Evolutionary conservation across 2,797 vertebrate species (phyloP).

Genomic region (Dendrocincla fuliginosa): DNA sequence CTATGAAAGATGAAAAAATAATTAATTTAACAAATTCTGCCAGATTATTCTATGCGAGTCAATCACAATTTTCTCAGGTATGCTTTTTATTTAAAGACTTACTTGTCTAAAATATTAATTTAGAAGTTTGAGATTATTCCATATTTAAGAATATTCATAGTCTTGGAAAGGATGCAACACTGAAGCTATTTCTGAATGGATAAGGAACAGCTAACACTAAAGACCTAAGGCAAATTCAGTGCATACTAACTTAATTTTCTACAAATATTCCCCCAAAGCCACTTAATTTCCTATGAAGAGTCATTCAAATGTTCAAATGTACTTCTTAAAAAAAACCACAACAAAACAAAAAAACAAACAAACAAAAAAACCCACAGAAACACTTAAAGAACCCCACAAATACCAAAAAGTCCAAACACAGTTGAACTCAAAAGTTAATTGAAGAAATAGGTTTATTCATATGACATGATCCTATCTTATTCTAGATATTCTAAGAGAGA

Average conservation of each 20-base stretch:
- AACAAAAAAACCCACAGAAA: background rate
- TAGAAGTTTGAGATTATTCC: background rate
- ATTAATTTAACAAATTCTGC: background rate
- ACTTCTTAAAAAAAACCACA: too few relatives aligned
- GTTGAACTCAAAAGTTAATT: background rate
- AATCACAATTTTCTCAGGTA: background rate
- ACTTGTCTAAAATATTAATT: background rate
- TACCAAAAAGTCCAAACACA: background rate
- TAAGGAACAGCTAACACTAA: background rate
- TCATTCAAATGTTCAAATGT: background rate
- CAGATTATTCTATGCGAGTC: background rate
- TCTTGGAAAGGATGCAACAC: background rate
- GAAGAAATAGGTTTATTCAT: background rate
- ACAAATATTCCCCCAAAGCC: background rate
- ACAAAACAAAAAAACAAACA: too few relatives aligned
- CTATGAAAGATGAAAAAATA: constrained; percentile 6
- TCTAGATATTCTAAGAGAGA: background rate
- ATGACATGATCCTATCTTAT: background rate
- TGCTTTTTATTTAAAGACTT: background rate
- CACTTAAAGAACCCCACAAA: background rate
- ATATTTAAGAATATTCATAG: background rate
- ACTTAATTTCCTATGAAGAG: background rate
- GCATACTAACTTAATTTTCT: background rate
- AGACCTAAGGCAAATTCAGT: background rate
- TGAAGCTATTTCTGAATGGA: background rate